phyloP scores from a whole-genome alignment of 2,113 vertebrate genomes.

The Bostrychus sinensis region DNA sequence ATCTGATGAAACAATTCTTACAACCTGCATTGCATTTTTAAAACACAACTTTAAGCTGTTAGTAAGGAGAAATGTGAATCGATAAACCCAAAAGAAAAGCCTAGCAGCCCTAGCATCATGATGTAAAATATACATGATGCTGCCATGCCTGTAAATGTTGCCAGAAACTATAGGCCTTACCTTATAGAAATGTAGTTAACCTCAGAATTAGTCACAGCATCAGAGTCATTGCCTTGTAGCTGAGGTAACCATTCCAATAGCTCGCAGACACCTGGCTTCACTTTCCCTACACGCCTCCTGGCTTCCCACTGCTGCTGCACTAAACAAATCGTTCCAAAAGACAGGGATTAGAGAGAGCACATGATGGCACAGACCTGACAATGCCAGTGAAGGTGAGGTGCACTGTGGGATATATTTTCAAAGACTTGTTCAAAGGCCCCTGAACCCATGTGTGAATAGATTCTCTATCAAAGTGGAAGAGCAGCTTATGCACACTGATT shows the following conservation, averaged over 20 bases:
- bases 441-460: background rate
- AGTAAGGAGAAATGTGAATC: too few relatives aligned
- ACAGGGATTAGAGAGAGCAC: background rate
- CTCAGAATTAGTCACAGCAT: constrained; percentile 2
- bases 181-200: background rate
- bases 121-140: background rate
- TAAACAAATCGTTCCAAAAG: background rate
- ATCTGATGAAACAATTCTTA: too few relatives aligned
- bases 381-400: background rate
- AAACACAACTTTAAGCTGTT: too few relatives aligned
- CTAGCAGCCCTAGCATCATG: background rate
- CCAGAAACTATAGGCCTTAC: background rate
- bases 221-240: background rate
- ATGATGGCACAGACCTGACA: constrained; percentile 3
- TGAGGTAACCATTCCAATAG: background rate
- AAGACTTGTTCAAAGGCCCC: background rate
- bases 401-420: background rate
- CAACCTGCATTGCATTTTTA: too few relatives aligned
- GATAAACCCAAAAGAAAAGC: background rate
- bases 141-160: background rate
- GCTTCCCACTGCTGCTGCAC: background rate
- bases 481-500: background rate
- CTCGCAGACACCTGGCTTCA: background rate
- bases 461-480: background rate
- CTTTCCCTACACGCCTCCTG: background rate